Conservation (phyloP, 2,888 invertebrate genomes). For the Polyommatus iphigenia region DNA sequence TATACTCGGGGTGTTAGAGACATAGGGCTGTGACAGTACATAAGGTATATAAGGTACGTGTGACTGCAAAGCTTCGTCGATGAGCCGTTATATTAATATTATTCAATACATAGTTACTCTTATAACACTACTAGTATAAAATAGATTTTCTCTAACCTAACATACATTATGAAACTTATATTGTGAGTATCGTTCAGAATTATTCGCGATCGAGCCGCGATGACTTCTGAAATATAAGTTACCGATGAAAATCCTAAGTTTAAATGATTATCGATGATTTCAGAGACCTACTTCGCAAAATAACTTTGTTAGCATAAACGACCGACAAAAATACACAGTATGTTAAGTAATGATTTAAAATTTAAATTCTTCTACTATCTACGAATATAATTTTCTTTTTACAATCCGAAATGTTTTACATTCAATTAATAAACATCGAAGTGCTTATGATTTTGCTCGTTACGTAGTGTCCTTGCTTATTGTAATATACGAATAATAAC, state of each 20-base stretch:
- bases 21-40: background rate
- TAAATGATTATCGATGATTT: conserved; percentile 23
- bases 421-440: background rate
- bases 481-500: background rate
- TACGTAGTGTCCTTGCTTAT: background rate
- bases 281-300: conserved; percentile 20
- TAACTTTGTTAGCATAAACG: background rate
- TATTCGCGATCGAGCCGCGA: conserved; percentile 32
- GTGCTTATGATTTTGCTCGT: background rate
- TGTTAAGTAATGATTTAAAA: conserved; percentile 21
- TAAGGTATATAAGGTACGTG: conserved; percentile 47
- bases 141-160: conserved; percentile 71
- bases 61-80: conserved; percentile 56
- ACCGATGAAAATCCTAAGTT: background rate
- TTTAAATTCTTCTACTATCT: conserved; percentile 26
- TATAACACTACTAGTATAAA: conserved; percentile 69
- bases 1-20: background rate
- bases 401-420: conserved; percentile 9
- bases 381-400: conserved; percentile 19
- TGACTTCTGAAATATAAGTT: background rate
- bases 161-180: conserved; percentile 47
- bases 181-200: conserved; percentile 55
- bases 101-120: conserved; percentile 41
- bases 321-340: conserved; percentile 16
- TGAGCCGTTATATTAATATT: conserved; percentile 48